These are phyloP conservation scores for Alces alces DNA, from an alignment of 2,113 vertebrate genomes.

Conservation along the genomic window DNA sequence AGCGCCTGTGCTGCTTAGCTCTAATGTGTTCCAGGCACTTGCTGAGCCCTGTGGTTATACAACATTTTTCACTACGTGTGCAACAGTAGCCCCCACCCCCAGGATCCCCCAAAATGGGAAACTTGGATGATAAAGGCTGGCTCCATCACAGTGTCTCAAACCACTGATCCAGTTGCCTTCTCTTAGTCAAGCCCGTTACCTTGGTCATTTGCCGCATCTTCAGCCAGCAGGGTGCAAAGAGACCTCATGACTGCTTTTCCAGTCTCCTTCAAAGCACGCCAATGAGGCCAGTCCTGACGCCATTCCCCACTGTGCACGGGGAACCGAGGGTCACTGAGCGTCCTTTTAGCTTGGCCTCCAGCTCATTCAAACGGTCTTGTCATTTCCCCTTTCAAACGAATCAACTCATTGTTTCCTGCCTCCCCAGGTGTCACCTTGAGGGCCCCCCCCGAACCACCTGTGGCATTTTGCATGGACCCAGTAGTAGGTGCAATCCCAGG, in stretches of 20 bases:
- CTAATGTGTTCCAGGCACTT: not conserved
- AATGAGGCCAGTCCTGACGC: not conserved
- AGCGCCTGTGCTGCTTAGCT: rapidly evolving
- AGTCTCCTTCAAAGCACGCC: not conserved
- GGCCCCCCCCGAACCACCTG: not conserved
- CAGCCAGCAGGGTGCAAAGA: not conserved
- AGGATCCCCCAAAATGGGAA: rapidly evolving
- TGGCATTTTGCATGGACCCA: not conserved
- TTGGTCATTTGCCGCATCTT: not conserved
- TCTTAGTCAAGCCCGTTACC: not conserved
- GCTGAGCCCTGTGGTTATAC: not conserved
- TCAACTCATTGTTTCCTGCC: not conserved
- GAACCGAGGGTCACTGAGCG: rapidly evolving
- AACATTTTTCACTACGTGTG: rapidly evolving
- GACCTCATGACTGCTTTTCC: too few species aligned
- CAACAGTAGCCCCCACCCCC: not conserved
- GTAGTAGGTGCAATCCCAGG: not conserved
- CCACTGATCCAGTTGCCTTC: rapidly evolving
- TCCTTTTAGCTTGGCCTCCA: not conserved
- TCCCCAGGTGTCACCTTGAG: not conserved
- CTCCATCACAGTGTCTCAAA: rapidly evolving
- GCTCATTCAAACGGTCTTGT: not conserved
- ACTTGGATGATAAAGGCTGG: not conserved
- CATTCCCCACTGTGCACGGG: not conserved
- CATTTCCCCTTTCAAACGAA: not conserved